Conservation (phyloP, 2,113 vertebrate genomes). For the Podilymbus podiceps region DNA sequence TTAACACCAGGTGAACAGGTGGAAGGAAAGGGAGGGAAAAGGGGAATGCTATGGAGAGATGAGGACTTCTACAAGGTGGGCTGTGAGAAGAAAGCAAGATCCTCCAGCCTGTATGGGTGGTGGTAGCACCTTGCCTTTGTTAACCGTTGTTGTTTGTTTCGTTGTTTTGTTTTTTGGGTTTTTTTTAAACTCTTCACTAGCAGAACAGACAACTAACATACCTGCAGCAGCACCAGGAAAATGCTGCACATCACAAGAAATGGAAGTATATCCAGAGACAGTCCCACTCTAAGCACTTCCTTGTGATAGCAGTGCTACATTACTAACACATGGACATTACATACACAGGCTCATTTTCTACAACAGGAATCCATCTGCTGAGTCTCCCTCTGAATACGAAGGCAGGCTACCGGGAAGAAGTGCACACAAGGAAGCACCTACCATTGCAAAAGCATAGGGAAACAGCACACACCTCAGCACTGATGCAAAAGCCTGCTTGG, state of each 20-base stretch:
- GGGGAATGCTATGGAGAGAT: not conserved
- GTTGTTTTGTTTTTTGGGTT: not conserved
- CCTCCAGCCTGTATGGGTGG: not conserved
- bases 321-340: not conserved
- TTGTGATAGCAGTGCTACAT: not conserved
- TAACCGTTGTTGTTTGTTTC: not conserved
- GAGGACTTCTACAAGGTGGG: not conserved
- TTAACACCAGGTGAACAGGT: not conserved
- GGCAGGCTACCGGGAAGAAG: not conserved
- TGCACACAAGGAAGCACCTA: not conserved
- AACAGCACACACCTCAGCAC: accelerated
- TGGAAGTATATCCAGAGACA: not conserved
- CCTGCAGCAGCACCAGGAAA: not conserved
- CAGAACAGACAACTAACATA: not conserved
- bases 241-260: not conserved
- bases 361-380: not conserved
- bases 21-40: not conserved
- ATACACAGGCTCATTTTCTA: not conserved
- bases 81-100: not conserved
- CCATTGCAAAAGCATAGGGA: not conserved
- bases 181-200: not conserved
- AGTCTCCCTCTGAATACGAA: not conserved
- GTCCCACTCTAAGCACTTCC: not conserved
- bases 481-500: not conserved
- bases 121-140: not conserved